A percentile compares a stretch with the other conserved stretches of the same genome.
Evolutionary conservation across 2,797 vertebrate genomes (phyloP).

Genomic region (Coccyzus lansbergi): DNA sequence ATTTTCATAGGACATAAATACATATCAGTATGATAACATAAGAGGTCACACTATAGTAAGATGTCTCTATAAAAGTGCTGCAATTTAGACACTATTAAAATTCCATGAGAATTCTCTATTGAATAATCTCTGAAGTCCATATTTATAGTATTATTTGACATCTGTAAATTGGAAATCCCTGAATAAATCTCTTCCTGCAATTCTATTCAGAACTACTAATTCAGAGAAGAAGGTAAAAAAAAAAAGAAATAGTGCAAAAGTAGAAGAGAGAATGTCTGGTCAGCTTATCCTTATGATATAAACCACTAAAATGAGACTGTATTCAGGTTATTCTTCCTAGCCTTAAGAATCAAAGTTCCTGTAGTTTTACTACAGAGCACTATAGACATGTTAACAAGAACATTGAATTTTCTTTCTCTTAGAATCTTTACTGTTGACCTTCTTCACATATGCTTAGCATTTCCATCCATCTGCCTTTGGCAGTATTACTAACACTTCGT

Average conservation of each 20-base stretch:
- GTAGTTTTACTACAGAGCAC: neutral
- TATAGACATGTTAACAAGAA: neutral
- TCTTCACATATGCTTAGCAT: constrained; percentile 46
- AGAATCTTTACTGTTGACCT: constrained; percentile 29
- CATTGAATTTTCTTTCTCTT: neutral
- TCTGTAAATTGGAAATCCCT: neutral
- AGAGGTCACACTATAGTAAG: neutral
- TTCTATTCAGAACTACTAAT: neutral
- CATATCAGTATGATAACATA: neutral
- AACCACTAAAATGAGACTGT: neutral
- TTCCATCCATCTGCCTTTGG: constrained; percentile 40
- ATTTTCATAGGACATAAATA: neutral
- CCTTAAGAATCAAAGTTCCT: neutral
- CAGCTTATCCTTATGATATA: neutral
- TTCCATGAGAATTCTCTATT: neutral
- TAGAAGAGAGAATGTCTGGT: neutral
- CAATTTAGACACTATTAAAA: neutral
- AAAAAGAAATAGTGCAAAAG: neutral
- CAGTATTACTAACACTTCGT: neutral
- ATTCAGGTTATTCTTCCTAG: neutral
- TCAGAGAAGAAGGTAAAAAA: neutral
- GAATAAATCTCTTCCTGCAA: neutral
- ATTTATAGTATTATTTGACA: neutral
- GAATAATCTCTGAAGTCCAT: neutral
- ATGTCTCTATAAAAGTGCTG: neutral